A percentile compares a stretch with the other conserved stretches of the same genome.
These are phyloP conservation scores for Rachycentron canadum DNA, from an alignment of 2,797 vertebrate species.

Conservation along the genomic window DNA sequence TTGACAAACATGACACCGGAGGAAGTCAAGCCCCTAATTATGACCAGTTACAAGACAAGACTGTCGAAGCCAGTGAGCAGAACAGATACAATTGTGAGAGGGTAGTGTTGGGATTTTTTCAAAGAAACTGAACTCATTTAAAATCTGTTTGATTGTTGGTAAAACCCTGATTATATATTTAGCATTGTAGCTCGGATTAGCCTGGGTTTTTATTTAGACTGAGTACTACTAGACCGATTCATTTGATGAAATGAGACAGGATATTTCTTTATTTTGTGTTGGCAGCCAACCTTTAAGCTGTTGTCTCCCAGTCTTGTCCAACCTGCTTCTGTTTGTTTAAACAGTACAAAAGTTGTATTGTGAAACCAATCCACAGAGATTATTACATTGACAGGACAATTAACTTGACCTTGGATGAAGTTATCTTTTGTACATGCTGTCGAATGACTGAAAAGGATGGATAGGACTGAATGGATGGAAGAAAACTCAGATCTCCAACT, in stretches of 20 bases:
- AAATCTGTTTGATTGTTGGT: not conserved
- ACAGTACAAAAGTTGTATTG: not conserved
- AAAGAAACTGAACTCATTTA: not conserved
- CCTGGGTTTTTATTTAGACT: not conserved
- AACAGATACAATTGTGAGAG: not conserved
- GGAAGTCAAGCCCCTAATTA: constrained; percentile 14
- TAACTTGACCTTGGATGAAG: constrained; percentile 2
- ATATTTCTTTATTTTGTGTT: constrained; percentile 1
- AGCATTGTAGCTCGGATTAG: not conserved
- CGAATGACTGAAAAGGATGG: constrained; percentile 27
- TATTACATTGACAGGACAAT: constrained; percentile 1
- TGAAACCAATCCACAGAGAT: constrained; percentile 5
- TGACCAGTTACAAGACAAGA: constrained; percentile 16
- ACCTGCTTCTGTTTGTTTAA: not conserved
- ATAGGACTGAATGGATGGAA: constrained; percentile 23
- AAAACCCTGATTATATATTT: not conserved
- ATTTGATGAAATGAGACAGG: not conserved
- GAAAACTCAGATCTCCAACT: too few relatives aligned
- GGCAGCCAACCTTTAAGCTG: not conserved
- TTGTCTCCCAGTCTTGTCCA: not conserved
- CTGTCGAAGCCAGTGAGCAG: not conserved
- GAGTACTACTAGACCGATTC: too few relatives aligned
- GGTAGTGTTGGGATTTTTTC: not conserved
- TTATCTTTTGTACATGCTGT: constrained; percentile 14
- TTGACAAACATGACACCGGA: constrained; percentile 1